Percentiles rank a stretch among this genome's conserved stretches.
Conservation (phyloP, 2,888 invertebrate genomes). For the Drosophila anomalata region DNA sequence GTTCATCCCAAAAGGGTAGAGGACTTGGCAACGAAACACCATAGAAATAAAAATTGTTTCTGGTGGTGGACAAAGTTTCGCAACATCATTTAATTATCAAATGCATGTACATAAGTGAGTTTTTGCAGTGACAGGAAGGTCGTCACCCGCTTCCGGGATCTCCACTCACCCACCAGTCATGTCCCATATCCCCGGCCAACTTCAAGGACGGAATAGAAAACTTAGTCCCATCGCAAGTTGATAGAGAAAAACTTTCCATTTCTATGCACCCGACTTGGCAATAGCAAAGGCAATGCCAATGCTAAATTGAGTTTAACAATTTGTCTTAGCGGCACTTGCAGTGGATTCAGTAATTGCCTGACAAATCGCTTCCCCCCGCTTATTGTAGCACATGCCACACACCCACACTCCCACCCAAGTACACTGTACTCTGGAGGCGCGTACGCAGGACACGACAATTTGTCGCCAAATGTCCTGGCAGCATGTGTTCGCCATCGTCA, state of each 20-base stretch:
- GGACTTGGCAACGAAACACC: background rate
- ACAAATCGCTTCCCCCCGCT: conserved; percentile 38
- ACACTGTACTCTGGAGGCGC: conserved; percentile 13
- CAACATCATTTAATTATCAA: conserved; percentile 50
- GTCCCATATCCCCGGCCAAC: conserved; percentile 15
- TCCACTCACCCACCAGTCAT: background rate
- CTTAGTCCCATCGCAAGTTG: conserved; percentile 28
- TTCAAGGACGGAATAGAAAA: conserved; percentile 26
- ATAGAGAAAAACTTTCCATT: conserved; percentile 32
- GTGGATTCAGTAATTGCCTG: conserved; percentile 43
- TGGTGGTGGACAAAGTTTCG: conserved; percentile 32
- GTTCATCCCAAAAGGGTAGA: conserved; percentile 19
- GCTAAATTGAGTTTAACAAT: conserved; percentile 48
- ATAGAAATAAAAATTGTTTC: conserved; percentile 13
- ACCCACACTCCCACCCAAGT: background rate
- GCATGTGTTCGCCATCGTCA: conserved; percentile 41
- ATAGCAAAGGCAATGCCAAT: conserved; percentile 30
- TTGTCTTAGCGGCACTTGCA: conserved; percentile 45
- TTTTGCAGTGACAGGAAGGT: conserved; percentile 38
- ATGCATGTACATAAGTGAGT: conserved; percentile 44
- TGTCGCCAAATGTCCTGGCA: conserved; percentile 45
- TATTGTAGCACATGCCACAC: conserved; percentile 28
- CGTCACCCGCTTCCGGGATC: conserved; percentile 18
- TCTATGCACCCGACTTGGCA: conserved; percentile 33
- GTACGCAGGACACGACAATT: conserved; percentile 49